Conservation (phyloP, 2,113 vertebrate species). For the Bothrops jararaca region DNA sequence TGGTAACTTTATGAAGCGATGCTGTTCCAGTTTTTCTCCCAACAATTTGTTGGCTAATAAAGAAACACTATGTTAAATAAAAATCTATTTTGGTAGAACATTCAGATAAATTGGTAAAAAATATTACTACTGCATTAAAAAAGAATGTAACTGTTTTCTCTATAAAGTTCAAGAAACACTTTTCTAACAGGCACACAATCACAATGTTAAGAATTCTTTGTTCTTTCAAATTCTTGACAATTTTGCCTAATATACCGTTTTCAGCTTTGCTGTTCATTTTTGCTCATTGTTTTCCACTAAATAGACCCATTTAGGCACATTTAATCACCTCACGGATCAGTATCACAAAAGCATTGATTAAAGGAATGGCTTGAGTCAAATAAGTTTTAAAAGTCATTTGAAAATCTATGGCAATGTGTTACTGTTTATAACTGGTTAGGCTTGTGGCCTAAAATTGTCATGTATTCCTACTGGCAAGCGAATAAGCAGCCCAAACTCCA, state of each 20-base stretch:
- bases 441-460: neutral
- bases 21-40: constrained; percentile 93
- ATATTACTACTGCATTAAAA: neutral
- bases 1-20: constrained; percentile 92
- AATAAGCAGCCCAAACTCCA: neutral
- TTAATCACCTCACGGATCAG: neutral
- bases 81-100: neutral
- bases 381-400: neutral
- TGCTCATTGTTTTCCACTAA: neutral
- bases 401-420: neutral
- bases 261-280: neutral
- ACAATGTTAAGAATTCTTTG: neutral
- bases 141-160: neutral
- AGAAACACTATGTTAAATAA: constrained; percentile 35
- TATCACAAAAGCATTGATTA: neutral
- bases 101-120: neutral
- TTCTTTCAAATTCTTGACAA: neutral
- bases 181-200: neutral
- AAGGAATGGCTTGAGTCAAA: neutral
- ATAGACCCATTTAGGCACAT: neutral
- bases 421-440: neutral
- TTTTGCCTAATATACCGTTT: neutral
- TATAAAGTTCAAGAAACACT: neutral
- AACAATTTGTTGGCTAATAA: constrained; percentile 88
- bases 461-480: neutral